Base-by-base conservation (phyloP, 2,113 vertebrate genomes). In the Scomber japonicus region DNA sequence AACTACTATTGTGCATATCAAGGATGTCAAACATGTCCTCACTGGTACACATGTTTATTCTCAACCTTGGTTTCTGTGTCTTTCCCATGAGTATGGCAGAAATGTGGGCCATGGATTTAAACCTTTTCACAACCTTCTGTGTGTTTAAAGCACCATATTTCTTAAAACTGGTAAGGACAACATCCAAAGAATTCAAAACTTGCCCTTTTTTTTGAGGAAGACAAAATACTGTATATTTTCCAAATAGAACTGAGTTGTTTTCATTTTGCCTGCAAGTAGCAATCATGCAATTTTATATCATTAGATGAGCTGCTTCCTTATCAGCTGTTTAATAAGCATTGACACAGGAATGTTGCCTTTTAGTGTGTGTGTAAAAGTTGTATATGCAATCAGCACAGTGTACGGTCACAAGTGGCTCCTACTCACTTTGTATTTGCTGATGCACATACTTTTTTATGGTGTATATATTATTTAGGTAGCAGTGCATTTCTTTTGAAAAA, bases 61-160 rank as follows among this genome's bases (percentile, higher is more conserved):
- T 65, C 60, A 71, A 44, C 60, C 57, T 83, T 74, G 46, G 50
- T 53, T 75, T 67, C 51, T 12, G 64, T 75, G 19, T 50, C 12
- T 75, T 82, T 83, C 70, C 77, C 85, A 78, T 51, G 64, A 66
- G 68, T 31, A 45, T 44, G 27, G 17, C 31, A 53, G 60, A 65
- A 64, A 86, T 79, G 24, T 74, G 70, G 75, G 72, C 53, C 64
- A 60, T 48, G 35, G 73, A 71, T 70, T 80, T 53, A 67, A 63
- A 62, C 56, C 56, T 80, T 84, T 78, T 71, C 69, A 71, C 49
- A 78, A 15, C 3, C 59, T 53, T 49, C 30, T 62, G 14, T 35
- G 27, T 40, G 17, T 11, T 61, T 61, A 11, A 63, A 82, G 40
- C 19, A 54, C 61, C 21, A 61, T 56, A 50, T 45, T 66, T 64